Evolutionary conservation across 2,888 invertebrate genomes (phyloP).

Genomic region (Melanotus villosus): DNA sequence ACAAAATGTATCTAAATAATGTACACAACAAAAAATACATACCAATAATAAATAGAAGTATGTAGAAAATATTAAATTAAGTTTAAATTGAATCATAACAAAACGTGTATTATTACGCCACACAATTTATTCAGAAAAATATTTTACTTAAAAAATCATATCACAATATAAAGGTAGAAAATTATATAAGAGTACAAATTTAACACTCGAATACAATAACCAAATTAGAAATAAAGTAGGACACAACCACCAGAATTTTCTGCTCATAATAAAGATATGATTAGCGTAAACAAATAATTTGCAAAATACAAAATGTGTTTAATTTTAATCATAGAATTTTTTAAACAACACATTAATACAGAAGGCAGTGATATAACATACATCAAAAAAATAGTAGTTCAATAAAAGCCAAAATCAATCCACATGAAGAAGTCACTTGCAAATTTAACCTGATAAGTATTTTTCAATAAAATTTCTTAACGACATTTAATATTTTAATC

Average conservation of each 20-base stretch:
- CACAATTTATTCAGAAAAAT: conserved; percentile 43
- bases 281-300: no score
- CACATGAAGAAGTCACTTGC: no score
- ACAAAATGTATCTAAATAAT: background rate
- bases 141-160: conserved; percentile 17
- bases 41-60: conserved; percentile 25
- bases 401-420: no score
- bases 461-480: no score
- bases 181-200: background rate
- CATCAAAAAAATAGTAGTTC: no score
- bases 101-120: conserved; percentile 33
- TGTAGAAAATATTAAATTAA: background rate
- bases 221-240: background rate
- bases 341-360: no score
- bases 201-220: background rate
- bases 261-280: background rate
- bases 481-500: no score
- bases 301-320: no score
- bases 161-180: conserved; percentile 26
- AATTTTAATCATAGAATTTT: no score
- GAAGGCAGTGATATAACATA: no score
- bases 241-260: background rate
- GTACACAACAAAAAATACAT: conserved; percentile 45
- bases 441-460: no score
- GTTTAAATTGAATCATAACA: conserved; percentile 21